Conservation (phyloP, 2,888 invertebrate genomes). For the Calameuta filiformis region DNA sequence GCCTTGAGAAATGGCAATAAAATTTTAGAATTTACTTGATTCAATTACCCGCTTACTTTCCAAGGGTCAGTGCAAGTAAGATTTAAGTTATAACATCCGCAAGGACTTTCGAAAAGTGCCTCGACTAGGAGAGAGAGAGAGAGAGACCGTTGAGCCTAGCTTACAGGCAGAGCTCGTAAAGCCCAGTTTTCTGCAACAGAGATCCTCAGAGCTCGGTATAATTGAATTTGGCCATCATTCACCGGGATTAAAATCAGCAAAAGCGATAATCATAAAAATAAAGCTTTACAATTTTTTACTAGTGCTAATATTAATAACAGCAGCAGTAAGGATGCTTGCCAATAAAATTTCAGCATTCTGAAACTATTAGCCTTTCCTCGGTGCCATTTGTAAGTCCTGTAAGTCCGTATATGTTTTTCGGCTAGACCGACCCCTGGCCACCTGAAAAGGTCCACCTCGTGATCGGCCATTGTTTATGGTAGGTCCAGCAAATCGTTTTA, state of each 20-base stretch:
- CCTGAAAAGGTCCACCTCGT: slow-evolving; percentile 28
- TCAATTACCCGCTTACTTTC: neutral
- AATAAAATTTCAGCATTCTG: neutral
- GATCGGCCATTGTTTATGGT: slow-evolving; percentile 54
- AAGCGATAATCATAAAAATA: slow-evolving; percentile 53
- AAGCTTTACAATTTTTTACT: slow-evolving; percentile 26
- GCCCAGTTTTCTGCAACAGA: slow-evolving; percentile 35
- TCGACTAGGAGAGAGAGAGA: neutral
- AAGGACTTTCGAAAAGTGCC: slow-evolving; percentile 6
- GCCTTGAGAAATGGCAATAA: neutral
- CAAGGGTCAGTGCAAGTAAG: neutral
- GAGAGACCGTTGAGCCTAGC: neutral
- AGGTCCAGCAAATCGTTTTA: slow-evolving; percentile 51
- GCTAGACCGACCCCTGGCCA: neutral
- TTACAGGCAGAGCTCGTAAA: slow-evolving; percentile 26
- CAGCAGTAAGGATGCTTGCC: neutral
- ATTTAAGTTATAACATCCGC: slow-evolving; percentile 1
- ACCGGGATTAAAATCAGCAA: slow-evolving; percentile 39
- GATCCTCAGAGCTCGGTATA: slow-evolving; percentile 29
- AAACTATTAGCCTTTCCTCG: neutral
- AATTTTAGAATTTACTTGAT: neutral
- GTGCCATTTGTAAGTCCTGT: neutral
- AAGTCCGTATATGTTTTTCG: neutral
- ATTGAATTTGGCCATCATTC: slow-evolving; percentile 33
- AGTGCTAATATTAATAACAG: neutral